Evolutionary conservation across 1,140 invertebrate species (phyloP).

Genomic region (Portunus trituberculatus): DNA sequence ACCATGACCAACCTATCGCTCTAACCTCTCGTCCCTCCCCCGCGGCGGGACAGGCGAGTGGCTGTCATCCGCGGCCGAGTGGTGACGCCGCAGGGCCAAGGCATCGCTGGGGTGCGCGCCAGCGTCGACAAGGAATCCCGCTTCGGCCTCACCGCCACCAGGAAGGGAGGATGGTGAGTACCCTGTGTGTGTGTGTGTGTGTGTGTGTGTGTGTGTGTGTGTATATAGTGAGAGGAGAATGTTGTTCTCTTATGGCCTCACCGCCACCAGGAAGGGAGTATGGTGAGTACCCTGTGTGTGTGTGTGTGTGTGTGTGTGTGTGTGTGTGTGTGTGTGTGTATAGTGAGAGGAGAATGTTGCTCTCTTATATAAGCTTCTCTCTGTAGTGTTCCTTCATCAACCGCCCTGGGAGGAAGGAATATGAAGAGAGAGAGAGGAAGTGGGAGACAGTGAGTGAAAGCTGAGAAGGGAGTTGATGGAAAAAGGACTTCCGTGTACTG

Average conservation of each 20-base stretch:
- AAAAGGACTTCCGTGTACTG: no score
- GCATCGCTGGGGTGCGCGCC: slow-evolving; percentile 97
- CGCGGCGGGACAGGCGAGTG: slow-evolving; percentile 89
- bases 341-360: not conserved
- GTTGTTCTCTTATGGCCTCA: slow-evolving; percentile 87
- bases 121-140: slow-evolving; percentile 95
- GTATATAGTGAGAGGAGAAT: not conserved
- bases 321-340: slow-evolving; percentile 14
- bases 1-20: slow-evolving; percentile 21
- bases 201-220: slow-evolving; percentile 43
- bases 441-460: no score
- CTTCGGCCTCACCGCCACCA: slow-evolving; percentile 96
- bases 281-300: slow-evolving; percentile 87
- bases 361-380: not conserved
- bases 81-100: slow-evolving; percentile 94
- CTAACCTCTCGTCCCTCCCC: not conserved
- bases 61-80: slow-evolving; percentile 99
- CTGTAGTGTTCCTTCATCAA: not conserved
- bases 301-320: slow-evolving; percentile 38
- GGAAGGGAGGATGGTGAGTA: slow-evolving; percentile 96
- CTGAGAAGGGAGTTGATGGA: no score
- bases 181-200: slow-evolving; percentile 8
- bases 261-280: slow-evolving; percentile 94
- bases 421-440: not conserved
- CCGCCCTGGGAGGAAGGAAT: not conserved